Conservation (phyloP, 2,888 invertebrate species). For the Nycteola revayana region DNA sequence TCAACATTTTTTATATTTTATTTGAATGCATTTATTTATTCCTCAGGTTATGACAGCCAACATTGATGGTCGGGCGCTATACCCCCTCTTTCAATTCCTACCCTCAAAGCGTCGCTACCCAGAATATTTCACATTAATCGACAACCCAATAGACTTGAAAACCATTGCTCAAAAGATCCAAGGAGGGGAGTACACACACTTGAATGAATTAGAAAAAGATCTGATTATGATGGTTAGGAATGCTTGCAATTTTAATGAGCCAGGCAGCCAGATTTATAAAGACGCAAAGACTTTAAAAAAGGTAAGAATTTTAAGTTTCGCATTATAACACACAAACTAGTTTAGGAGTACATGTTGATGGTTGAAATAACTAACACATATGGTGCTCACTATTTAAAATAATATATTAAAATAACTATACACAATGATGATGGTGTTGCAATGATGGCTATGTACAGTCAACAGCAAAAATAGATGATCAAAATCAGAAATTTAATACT, state of each 20-base stretch:
- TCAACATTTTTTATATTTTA: neutral
- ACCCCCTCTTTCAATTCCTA: constrained; percentile 93
- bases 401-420: no score
- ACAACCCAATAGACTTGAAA: constrained; percentile 96
- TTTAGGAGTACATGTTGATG: no score
- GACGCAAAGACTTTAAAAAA: constrained; percentile 95
- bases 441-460: no score
- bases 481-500: no score
- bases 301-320: no score
- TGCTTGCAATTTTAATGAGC: constrained; percentile 97
- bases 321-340: no score
- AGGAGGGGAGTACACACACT: constrained; percentile 88
- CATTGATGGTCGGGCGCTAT: constrained; percentile 91
- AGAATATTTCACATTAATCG: constrained; percentile 96
- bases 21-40: neutral
- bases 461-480: no score
- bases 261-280: constrained; percentile 97
- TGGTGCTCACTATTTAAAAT: no score
- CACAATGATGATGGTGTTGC: no score
- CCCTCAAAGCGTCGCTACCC: constrained; percentile 97
- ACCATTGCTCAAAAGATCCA: constrained; percentile 96
- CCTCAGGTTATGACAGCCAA: constrained; percentile 90
- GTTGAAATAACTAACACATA: no score
- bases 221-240: constrained; percentile 95
- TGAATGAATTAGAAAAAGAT: constrained; percentile 95